These are phyloP conservation scores for Camptogramma bilineatum DNA, from an alignment of 2,888 invertebrate species.

Conservation along the genomic window DNA sequence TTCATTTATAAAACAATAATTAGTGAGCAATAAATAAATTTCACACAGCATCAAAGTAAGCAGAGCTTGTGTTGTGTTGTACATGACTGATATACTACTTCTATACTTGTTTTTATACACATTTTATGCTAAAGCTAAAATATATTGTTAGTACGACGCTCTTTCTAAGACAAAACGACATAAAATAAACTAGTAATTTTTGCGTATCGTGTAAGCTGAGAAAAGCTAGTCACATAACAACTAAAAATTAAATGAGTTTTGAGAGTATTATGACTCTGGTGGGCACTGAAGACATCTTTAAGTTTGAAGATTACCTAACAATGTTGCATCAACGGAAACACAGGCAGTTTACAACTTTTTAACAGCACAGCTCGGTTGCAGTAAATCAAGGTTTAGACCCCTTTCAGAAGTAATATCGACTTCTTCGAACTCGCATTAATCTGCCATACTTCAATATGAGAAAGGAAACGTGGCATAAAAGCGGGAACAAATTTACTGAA, in stretches of 20 bases:
- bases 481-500: slow-evolving; percentile 66
- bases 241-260: slow-evolving; percentile 15
- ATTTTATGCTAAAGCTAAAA: too few species aligned
- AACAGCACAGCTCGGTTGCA: slow-evolving; percentile 74
- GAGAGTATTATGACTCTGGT: slow-evolving; percentile 4
- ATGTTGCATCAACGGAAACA: slow-evolving; percentile 82
- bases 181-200: slow-evolving; percentile 1
- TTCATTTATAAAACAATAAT: too few species aligned
- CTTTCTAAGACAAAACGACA: not conserved
- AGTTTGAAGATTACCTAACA: slow-evolving; percentile 50
- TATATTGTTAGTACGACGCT: not conserved
- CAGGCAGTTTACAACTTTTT: slow-evolving; percentile 84
- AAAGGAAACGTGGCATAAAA: slow-evolving; percentile 77
- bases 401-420: slow-evolving; percentile 83
- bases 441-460: slow-evolving; percentile 79
- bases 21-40: too few species aligned
- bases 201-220: not conserved
- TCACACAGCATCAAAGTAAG: too few species aligned
- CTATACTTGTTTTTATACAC: too few species aligned
- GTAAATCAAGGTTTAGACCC: slow-evolving; percentile 82
- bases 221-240: not conserved
- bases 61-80: too few species aligned
- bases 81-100: too few species aligned
- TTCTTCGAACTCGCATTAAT: slow-evolving; percentile 84
- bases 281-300: slow-evolving; percentile 22